Evolutionary conservation across 1,140 invertebrate species (phyloP), one percentile per base, ranked within the genome.

Genomic region (Araneus ventricosus): DNA sequence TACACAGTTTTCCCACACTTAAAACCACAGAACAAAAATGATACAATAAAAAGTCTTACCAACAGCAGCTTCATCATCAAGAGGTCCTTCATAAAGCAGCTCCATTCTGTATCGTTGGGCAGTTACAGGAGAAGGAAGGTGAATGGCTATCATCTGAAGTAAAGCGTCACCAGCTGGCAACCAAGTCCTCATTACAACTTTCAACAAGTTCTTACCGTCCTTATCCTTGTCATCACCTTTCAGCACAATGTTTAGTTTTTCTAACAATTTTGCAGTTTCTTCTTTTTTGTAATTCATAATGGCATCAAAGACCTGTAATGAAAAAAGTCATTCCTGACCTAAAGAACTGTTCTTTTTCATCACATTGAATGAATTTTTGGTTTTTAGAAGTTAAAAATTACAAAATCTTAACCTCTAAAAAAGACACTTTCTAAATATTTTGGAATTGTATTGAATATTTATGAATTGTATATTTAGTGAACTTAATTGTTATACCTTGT

Each of bases 101-200:
- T 99, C 99, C 97, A 99, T 99, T 96, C 99, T 97, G 96, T 99
- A 99, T 95, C 98, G 99, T 96, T 99, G 99, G 94, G 99, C 99
- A 93, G 98, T 98, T 41, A 99, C 99, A 67, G 99, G 99, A 41
- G 99, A 99, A 94, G 99, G 99, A 95, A 99, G 96, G 95, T 99
- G 99, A 95, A 99, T 99, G 95, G 99, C 98, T 96, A 99, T 99
- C 99, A 99, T 99, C 97, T 99, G 99, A 97, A 99, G 98, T 94
- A 99, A 96, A 95, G 99, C 98, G 96, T 99, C 99, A 95, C 99
- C 99, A 96, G 99, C 99, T 93, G 99, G 99, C 95, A 99, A 96
- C 99, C 99, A 99, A 88, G 98, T 98, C 95, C 99, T 97, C 99
- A 99, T 99, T 57, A 99, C 98, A 95, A 99, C 98, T 96, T 99